Evolutionary conservation across 2,797 vertebrate species (phyloP).

Genomic region (Coregonus sp.): DNA sequence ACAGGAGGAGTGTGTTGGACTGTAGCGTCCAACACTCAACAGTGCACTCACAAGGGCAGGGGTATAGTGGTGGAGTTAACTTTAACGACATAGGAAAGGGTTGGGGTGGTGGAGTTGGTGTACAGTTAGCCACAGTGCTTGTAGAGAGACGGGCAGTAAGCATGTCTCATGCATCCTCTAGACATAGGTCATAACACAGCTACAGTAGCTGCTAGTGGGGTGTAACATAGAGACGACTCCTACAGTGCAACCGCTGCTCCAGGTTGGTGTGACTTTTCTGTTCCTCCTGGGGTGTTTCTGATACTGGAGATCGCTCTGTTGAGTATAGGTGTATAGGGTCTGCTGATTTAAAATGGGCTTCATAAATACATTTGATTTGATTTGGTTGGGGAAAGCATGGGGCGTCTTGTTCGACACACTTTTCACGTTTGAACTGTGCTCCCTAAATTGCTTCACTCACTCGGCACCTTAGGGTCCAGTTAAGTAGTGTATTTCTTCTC

Average conservation of each 20-base stretch:
- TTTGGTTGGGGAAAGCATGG: too few relatives aligned
- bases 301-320: neutral
- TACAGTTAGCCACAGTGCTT: constrained; percentile 39
- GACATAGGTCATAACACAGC: constrained; percentile 43
- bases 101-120: constrained; percentile 30
- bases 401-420: too few relatives aligned
- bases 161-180: constrained; percentile 30
- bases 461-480: constrained; percentile 41
- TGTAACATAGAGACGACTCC: neutral
- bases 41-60: neutral
- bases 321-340: constrained; percentile 24
- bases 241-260: neutral
- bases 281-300: constrained; percentile 26
- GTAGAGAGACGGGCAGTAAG: constrained; percentile 17
- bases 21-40: too few relatives aligned
- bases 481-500: constrained; percentile 37
- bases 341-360: too few relatives aligned
- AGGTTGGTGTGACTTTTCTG: constrained; percentile 60
- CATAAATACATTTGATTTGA: too few relatives aligned
- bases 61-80: neutral
- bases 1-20: too few relatives aligned
- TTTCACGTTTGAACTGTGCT: neutral
- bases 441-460: constrained; percentile 9
- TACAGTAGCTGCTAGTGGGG: too few relatives aligned
- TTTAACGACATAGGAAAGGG: neutral